Conservation (phyloP, 2,113 vertebrate genomes). For the Sphaerodactylus townsendi region DNA sequence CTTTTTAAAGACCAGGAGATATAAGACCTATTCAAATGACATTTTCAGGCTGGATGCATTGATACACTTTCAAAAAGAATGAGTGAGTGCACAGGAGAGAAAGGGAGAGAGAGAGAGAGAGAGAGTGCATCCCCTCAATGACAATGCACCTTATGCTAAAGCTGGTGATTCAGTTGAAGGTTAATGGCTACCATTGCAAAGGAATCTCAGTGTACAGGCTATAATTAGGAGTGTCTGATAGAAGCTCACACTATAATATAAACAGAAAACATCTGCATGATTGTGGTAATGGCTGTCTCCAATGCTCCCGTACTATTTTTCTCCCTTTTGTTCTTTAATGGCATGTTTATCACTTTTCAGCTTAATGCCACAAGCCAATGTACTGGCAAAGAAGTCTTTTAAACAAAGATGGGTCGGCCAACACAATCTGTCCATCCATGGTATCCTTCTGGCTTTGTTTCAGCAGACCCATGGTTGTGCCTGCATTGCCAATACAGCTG, state of each 20-base stretch:
- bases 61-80: not conserved
- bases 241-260: constrained; percentile 31
- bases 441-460: not conserved
- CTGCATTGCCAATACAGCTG: not conserved
- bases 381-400: not conserved
- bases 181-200: constrained; percentile 57
- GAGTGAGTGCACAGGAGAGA: not conserved
- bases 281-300: constrained; percentile 8
- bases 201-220: constrained; percentile 33
- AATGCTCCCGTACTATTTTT: not conserved
- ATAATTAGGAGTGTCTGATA: constrained; percentile 58
- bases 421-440: not conserved
- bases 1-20: constrained; percentile 15
- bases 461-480: not conserved
- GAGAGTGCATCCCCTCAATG: constrained; percentile 17
- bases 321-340: constrained; percentile 22
- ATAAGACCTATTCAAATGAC: not conserved
- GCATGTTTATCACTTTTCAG: constrained; percentile 13
- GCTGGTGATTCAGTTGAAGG: constrained; percentile 57
- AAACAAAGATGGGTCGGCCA: not conserved
- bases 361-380: not conserved
- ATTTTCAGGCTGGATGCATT: constrained; percentile 1
- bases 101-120: constrained; percentile 14
- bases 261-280: constrained; percentile 64
- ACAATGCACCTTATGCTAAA: constrained; percentile 49